Evolutionary conservation across 2,113 vertebrate species (phyloP).

Genomic region (Petaurus breviceps): DNA sequence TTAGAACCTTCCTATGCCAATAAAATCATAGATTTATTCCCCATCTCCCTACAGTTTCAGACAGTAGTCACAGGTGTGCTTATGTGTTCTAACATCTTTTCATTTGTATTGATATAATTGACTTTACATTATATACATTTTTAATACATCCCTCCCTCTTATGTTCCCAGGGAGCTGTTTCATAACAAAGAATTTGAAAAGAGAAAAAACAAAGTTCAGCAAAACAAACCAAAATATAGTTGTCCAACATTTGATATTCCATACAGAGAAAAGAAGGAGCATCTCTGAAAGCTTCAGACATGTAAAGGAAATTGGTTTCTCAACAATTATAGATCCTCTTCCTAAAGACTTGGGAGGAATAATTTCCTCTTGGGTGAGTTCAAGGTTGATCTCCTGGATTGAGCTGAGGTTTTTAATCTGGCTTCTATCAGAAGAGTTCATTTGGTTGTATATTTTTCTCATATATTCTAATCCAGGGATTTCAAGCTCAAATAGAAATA

Average conservation of each 20-base stretch:
- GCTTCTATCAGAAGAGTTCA: neutral
- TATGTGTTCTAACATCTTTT: neutral
- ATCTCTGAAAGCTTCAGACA: neutral
- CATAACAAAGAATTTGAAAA: neutral
- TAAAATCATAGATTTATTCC: neutral
- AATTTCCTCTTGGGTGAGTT: neutral
- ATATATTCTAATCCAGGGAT: neutral
- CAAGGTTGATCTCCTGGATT: neutral
- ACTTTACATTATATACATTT: neutral
- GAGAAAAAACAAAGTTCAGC: neutral
- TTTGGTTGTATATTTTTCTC: neutral
- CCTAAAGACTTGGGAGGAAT: neutral
- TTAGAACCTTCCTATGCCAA: neutral
- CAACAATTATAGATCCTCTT: neutral
- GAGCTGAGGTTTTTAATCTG: neutral
- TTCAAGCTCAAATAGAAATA: neutral
- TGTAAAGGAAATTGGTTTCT: neutral
- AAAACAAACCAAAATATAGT: neutral
- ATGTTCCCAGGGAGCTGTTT: neutral
- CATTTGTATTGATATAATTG: neutral
- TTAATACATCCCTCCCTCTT: neutral
- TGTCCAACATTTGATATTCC: too few species aligned
- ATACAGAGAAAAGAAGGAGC: neutral
- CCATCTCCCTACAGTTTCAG: neutral
- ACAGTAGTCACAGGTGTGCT: neutral